Evolutionary conservation across 2,797 vertebrate genomes (phyloP).

Genomic region (Lepidocolaptes lacrymiger): DNA sequence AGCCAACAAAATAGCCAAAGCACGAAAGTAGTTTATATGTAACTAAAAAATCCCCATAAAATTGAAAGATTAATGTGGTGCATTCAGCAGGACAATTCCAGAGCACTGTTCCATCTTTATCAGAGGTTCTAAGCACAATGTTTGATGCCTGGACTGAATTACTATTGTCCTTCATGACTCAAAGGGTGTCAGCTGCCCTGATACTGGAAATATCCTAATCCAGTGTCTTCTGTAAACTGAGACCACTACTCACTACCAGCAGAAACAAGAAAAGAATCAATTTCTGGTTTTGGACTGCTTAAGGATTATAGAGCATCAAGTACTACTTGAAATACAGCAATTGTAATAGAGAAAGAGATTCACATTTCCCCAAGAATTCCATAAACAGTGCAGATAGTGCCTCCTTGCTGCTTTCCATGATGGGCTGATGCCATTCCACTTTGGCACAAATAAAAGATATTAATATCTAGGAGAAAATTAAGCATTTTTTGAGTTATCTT

Average conservation of each 20-base stretch:
- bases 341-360: neutral
- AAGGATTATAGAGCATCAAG: neutral
- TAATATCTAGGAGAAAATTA: neutral
- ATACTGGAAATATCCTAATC: neutral
- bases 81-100: neutral
- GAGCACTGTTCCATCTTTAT: neutral
- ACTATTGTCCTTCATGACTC: neutral
- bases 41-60: neutral
- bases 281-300: neutral
- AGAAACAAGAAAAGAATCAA: neutral
- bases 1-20: neutral
- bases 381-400: neutral
- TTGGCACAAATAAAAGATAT: neutral
- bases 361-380: neutral
- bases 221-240: neutral
- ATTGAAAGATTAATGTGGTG: neutral
- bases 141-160: neutral
- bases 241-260: neutral
- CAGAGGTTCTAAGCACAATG: neutral
- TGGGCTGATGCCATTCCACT: neutral
- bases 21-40: neutral
- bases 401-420: neutral
- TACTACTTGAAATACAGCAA: neutral
- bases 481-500: neutral
- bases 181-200: neutral